Evolutionary conservation across 2,797 vertebrate genomes (phyloP).

Genomic region (Nyctibius grandis): DNA sequence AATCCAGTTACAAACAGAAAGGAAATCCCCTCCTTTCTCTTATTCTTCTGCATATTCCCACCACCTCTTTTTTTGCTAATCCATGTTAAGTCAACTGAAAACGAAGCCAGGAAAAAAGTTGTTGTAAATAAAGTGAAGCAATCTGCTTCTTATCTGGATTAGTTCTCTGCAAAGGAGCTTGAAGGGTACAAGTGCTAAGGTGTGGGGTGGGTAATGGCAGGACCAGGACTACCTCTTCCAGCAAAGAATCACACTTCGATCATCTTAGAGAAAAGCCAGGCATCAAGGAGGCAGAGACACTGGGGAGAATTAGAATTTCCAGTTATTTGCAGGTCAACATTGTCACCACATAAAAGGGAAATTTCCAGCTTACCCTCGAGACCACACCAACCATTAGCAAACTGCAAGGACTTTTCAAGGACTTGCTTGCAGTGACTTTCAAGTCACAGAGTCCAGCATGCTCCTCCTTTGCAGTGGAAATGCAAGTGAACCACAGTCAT

Average conservation of each 20-base stretch:
- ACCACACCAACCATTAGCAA: background rate
- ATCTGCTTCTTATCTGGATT: background rate
- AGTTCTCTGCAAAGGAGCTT: background rate
- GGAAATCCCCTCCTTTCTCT: background rate
- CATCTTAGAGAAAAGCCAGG: background rate
- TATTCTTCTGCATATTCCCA: background rate
- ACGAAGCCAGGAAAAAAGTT: background rate
- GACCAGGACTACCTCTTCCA: background rate
- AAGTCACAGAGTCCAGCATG: background rate
- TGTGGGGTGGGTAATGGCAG: background rate
- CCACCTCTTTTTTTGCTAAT: background rate
- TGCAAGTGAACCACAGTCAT: background rate
- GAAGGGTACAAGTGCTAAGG: background rate
- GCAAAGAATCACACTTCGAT: background rate
- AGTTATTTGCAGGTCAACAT: background rate
- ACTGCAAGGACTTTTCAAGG: background rate
- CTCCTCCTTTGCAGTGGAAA: background rate
- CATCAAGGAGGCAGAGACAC: background rate
- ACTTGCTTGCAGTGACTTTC: background rate
- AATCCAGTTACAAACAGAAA: background rate
- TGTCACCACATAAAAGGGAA: background rate
- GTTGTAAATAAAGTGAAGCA: background rate
- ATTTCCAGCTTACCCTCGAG: background rate
- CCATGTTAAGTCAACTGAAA: background rate
- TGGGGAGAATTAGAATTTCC: background rate